Evolutionary conservation across 53 echinoderm and acorn worm genomes (phyloP).

Genomic region (Henricia sp.): DNA sequence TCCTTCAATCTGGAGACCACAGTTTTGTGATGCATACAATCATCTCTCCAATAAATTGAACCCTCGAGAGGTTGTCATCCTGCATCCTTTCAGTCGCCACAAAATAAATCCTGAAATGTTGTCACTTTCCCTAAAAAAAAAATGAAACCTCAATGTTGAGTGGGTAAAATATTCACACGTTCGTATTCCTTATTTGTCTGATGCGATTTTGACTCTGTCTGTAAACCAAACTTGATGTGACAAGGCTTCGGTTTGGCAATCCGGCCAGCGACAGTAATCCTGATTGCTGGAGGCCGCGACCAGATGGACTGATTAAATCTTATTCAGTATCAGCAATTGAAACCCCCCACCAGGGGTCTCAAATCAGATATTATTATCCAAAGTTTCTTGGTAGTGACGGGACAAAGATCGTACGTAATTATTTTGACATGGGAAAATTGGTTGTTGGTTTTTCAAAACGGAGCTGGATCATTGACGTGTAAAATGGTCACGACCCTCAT

Average conservation of each 20-base stretch:
- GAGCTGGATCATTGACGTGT: background rate
- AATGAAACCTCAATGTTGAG: background rate
- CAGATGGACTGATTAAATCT: conserved; percentile 38
- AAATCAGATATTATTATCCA: background rate
- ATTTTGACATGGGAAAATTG: conserved; percentile 53
- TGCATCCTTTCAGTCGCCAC: too few relatives aligned
- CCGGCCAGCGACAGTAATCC: conserved; percentile 18
- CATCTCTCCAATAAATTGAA: too few relatives aligned
- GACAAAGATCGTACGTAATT: conserved; percentile 8
- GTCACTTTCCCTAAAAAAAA: conserved; percentile 33
- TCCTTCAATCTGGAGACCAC: too few relatives aligned
- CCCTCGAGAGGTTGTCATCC: too few relatives aligned
- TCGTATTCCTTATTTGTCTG: conserved; percentile 9
- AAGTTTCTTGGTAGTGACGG: conserved; percentile 2
- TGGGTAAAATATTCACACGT: background rate
- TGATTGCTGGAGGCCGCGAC: background rate
- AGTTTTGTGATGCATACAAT: too few relatives aligned
- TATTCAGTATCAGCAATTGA: conserved; percentile 28
- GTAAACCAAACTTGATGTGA: background rate
- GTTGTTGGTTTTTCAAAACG: conserved; percentile 41
- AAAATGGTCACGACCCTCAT: background rate
- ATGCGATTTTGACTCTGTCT: background rate
- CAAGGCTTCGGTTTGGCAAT: background rate
- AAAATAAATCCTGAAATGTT: conserved; percentile 32
- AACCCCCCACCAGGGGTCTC: conserved; percentile 16